Evolutionary conservation across 2,797 vertebrate species (phyloP).

Genomic region (Channallabes apus): DNA sequence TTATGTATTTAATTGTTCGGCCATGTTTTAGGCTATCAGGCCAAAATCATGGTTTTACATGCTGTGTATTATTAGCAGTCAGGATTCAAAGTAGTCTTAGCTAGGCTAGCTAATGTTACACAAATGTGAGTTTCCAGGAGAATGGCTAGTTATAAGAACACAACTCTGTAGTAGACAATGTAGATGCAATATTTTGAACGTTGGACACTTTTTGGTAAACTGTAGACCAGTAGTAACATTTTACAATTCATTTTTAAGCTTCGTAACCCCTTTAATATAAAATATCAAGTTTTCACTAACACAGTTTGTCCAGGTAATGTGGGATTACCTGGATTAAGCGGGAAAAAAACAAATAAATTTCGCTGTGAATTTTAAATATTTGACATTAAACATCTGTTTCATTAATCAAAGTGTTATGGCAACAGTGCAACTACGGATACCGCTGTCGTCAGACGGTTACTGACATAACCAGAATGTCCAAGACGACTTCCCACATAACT

Average conservation of each 20-base stretch:
- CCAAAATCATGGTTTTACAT: conserved; percentile 1
- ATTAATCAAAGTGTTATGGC: neutral
- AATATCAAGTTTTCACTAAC: neutral
- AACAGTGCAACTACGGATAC: neutral
- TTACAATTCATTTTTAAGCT: neutral
- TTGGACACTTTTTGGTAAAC: neutral
- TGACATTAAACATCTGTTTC: no score
- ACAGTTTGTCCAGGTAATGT: neutral
- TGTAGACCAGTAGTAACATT: neutral
- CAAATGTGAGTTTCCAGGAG: neutral
- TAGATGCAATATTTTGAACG: neutral
- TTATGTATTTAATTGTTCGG: conserved; percentile 1
- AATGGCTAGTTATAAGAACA: neutral
- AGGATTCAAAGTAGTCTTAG: neutral
- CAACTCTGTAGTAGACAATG: neutral
- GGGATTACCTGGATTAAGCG: neutral
- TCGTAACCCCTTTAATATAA: neutral
- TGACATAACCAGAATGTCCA: neutral
- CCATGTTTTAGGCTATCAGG: neutral
- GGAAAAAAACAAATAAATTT: neutral
- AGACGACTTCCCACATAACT: conserved; percentile 8
- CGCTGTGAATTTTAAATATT: neutral
- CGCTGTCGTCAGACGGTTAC: neutral
- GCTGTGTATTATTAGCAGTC: conserved; percentile 18
- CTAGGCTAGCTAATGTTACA: conserved; percentile 2